A percentile compares a stretch with the other conserved stretches of the same genome.
phyloP scores from a whole-genome alignment of 2,888 invertebrate species.

The Gibbula magus region DNA sequence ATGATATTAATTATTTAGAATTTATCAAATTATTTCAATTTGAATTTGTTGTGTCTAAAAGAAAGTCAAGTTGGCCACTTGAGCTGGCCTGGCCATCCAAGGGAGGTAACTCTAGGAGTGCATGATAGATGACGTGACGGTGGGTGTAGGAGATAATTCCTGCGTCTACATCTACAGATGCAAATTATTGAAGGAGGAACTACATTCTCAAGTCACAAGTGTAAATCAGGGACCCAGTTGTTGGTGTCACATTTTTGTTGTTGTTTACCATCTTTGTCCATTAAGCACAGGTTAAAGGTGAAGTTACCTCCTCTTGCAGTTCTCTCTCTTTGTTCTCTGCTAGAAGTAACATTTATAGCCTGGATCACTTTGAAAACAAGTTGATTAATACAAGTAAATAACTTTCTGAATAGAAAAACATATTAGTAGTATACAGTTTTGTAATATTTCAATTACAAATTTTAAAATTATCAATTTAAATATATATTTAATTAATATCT shows the following conservation, averaged over 20 bases:
- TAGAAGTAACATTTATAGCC: too few relatives aligned
- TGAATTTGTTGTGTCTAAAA: too few relatives aligned
- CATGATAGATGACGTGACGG: neutral
- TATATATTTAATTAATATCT: too few relatives aligned
- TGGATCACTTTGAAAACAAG: too few relatives aligned
- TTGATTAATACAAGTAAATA: too few relatives aligned
- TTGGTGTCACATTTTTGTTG: conserved; percentile 11
- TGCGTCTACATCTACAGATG: neutral
- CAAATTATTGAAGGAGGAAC: conserved; percentile 13
- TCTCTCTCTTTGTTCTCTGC: too few relatives aligned
- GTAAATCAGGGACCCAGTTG: conserved; percentile 8
- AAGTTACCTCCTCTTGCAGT: neutral
- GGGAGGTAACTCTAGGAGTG: neutral
- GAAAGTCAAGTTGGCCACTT: neutral
- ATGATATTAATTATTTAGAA: too few relatives aligned
- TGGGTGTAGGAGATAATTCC: neutral
- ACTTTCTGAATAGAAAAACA: too few relatives aligned
- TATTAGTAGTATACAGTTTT: too few relatives aligned
- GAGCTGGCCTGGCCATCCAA: neutral
- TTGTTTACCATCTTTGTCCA: neutral
- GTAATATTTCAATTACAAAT: too few relatives aligned
- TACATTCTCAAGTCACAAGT: conserved; percentile 15
- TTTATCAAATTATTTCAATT: too few relatives aligned
- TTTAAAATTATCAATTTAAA: too few relatives aligned
- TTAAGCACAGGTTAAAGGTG: neutral